Evolutionary conservation across 2,113 vertebrate species (phyloP).

Genomic region (Pygoscelis antarcticus): DNA sequence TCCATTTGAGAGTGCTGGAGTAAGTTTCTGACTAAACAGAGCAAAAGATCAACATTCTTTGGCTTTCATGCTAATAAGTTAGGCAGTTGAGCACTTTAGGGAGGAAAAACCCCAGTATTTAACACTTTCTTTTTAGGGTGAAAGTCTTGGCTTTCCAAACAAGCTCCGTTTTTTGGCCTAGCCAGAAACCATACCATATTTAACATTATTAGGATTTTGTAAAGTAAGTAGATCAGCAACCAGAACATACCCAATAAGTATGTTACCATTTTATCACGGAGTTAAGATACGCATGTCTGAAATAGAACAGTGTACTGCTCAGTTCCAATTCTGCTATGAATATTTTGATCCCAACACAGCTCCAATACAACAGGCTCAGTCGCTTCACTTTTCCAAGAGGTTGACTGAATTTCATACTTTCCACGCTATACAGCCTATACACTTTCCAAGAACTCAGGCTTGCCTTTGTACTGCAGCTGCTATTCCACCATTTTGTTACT

Average conservation of each 20-base stretch:
- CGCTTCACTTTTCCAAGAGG: accelerated
- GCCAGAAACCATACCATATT: background rate
- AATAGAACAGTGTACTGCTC: background rate
- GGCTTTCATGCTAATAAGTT: background rate
- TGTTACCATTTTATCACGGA: background rate
- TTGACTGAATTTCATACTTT: background rate
- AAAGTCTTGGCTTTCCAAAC: background rate
- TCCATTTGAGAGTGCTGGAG: background rate
- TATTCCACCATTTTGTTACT: background rate
- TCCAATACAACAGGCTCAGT: background rate
- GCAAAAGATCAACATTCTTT: background rate
- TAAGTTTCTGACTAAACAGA: background rate
- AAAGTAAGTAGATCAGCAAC: background rate
- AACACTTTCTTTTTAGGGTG: background rate
- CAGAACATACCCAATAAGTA: background rate
- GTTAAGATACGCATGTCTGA: background rate
- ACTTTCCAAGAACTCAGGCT: background rate
- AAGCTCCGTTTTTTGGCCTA: background rate
- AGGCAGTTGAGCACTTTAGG: background rate
- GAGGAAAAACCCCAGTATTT: background rate
- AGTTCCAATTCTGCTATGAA: background rate
- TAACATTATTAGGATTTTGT: background rate
- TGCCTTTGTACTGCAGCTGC: background rate
- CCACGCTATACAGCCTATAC: background rate
- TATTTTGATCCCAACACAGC: background rate